Percentiles rank a stretch among this genome's conserved stretches.
Conservation (phyloP, 2,113 vertebrate genomes). For the Corynorhinus townsendii region DNA sequence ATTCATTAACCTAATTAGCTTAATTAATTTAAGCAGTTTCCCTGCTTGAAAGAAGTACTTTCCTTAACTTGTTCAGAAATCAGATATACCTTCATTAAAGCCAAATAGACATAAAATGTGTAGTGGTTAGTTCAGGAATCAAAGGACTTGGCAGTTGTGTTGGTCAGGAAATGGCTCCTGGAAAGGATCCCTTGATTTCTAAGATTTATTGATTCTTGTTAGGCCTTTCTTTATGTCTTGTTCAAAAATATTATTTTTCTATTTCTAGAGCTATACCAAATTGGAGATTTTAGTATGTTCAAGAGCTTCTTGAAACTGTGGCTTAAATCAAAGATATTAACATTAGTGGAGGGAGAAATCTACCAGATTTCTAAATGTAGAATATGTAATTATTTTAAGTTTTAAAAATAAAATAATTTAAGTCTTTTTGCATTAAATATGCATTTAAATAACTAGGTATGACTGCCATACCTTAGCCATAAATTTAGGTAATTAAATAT, state of each 20-base stretch:
- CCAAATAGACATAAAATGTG: constrained; percentile 32
- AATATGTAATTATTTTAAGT: background rate
- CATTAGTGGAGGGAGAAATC: background rate
- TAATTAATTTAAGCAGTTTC: constrained; percentile 75
- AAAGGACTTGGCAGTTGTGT: background rate
- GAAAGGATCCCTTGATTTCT: background rate
- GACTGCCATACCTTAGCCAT: background rate
- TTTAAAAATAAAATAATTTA: background rate
- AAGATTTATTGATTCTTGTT: background rate
- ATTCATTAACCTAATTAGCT: constrained; percentile 75
- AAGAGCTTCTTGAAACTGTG: background rate
- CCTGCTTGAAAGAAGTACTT: constrained; percentile 70
- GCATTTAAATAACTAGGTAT: background rate
- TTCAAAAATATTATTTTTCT: background rate
- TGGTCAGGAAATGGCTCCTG: background rate
- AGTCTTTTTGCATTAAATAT: background rate
- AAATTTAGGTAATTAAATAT: background rate
- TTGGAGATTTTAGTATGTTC: background rate
- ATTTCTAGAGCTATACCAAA: background rate
- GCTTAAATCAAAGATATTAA: background rate
- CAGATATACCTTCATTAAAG: constrained; percentile 56
- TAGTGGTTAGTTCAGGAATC: background rate
- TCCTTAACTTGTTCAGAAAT: constrained; percentile 72
- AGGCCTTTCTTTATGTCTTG: background rate
- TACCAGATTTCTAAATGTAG: background rate